Base-by-base conservation (phyloP, 37 sponge, comb jelly and placozoan genomes). In the Haliclona indistincta region DNA sequence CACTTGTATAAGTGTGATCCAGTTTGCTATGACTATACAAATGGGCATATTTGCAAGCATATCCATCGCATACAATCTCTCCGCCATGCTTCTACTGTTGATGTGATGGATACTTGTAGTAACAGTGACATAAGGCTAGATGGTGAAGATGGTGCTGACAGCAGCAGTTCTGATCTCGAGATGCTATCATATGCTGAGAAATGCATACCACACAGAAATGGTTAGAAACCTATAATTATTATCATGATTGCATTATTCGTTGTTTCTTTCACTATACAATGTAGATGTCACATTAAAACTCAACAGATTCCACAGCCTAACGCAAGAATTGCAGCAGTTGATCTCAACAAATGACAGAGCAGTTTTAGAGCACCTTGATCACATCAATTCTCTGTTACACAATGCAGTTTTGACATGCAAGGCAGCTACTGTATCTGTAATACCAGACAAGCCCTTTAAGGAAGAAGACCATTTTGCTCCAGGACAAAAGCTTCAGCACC, bases 31-130 rank as follows among this genome's bases (percentile, higher is more conserved):
- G 71, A 79, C 43, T 79, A 70, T 56, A 56, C 38, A 23, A 79
- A 79, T 70, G 80, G 80, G 0, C 80, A 79, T 23, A 37, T 69
- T 23, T 79, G 80, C 42, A 70, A 79, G 40, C 80, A 79, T 38
- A 70, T 79, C 5, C 80, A 79, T 51, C 62, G 71, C 39, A 71
- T 79, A 28, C 80, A 79, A 17, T 54, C 80, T 1, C 23, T 78
- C n/a, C n/a, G n/a, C n/a, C n/a, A n/a, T n/a, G 36, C 64, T 28
- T 13, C 10, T 15, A 19, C 7, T n/a, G 62, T 22, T 10, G n/a
- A n/a, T 20, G 25, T 28, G 7, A n/a, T 20, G 25, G 8, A 7
- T n/a, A 28, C 62, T 60, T 28, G 29, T 7, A 22, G 29, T n/a
- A 20, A 10, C 25, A n/a, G 62, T 60, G 62, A 7, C 25, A 60